Conservation (phyloP, 2,797 vertebrate genomes). For the Garrulus glandarius region DNA sequence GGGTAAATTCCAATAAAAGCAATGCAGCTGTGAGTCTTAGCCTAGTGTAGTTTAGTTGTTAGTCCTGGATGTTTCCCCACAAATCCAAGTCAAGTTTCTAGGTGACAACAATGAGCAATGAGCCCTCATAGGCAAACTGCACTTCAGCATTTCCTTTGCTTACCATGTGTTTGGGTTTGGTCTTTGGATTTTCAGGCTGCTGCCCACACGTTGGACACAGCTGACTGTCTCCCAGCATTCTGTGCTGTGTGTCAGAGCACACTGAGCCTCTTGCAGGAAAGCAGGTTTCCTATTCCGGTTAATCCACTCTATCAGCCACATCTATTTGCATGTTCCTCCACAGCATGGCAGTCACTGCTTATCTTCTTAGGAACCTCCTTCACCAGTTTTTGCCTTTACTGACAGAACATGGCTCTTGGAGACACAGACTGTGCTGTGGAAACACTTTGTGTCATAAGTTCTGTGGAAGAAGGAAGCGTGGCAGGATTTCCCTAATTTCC, state of each 20-base stretch:
- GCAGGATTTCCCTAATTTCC: neutral
- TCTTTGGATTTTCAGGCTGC: neutral
- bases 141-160: neutral
- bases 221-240: neutral
- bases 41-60: neutral
- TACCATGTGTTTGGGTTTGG: neutral
- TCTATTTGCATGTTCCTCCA: constrained; percentile 16
- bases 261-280: neutral
- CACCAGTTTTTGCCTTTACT: neutral
- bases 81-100: neutral
- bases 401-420: neutral
- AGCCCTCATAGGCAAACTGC: neutral
- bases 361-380: neutral
- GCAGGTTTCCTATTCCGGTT: constrained; percentile 23
- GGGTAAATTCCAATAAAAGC: neutral
- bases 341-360: neutral
- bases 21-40: neutral
- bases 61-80: neutral
- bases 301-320: neutral
- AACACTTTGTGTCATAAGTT: neutral
- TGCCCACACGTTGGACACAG: neutral
- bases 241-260: neutral
- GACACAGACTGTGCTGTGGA: neutral
- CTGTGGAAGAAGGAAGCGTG: neutral
- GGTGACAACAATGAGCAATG: neutral